These are phyloP conservation scores for Campylomormyrus numenius DNA, from an alignment of 2,113 vertebrate genomes.

Conservation along the genomic window DNA sequence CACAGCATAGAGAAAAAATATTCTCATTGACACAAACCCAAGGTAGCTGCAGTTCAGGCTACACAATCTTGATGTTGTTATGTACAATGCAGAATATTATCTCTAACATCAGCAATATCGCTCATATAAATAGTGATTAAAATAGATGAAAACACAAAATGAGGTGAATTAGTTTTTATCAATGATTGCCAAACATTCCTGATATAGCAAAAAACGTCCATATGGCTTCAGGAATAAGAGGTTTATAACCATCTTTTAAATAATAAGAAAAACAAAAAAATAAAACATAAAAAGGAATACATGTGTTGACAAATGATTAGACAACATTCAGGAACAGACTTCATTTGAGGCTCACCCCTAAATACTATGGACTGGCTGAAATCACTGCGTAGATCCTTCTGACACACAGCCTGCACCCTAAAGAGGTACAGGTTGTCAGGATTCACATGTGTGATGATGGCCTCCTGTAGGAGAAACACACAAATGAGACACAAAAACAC, in stretches of 20 bases:
- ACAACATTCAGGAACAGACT: not conserved
- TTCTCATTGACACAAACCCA: not conserved
- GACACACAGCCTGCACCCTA: conserved; percentile 94
- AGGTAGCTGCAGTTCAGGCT: not conserved
- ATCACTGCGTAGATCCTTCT: conserved; percentile 91
- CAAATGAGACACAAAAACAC: conserved; percentile 8
- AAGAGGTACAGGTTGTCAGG: conserved; percentile 95
- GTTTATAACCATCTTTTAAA: not conserved
- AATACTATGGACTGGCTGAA: conserved; percentile 98
- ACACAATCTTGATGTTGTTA: not conserved
- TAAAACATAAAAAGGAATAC: not conserved
- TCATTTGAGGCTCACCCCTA: conserved; percentile 68
- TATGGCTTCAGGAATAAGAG: not conserved
- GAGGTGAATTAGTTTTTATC: not conserved
- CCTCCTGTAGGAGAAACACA: conserved; percentile 70
- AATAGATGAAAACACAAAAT: not conserved
- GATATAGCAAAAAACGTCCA: not conserved
- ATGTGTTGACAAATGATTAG: not conserved
- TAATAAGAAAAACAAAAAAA: not conserved
- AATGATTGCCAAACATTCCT: not conserved
- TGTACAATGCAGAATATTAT: not conserved
- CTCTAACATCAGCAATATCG: not conserved
- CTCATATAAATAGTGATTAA: not conserved
- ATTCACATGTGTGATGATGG: conserved; percentile 89
- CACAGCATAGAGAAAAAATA: not conserved